Evolutionary conservation across 2,113 vertebrate species (phyloP).

Genomic region (Irena cyanogastra): DNA sequence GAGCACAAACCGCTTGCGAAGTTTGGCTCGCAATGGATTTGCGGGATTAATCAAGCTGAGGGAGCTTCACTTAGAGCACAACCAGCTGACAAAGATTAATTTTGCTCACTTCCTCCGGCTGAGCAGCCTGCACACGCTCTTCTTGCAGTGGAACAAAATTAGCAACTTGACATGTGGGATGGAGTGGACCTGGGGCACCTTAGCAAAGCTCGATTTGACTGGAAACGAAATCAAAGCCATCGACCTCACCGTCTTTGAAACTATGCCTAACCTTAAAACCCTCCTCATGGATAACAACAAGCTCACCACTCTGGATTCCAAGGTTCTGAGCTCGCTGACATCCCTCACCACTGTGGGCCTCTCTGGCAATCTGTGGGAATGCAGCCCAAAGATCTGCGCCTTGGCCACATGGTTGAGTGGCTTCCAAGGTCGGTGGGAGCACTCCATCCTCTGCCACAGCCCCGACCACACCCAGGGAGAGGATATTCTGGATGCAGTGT

Average conservation of each 20-base stretch:
- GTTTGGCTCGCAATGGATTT: slow-evolving; percentile 96
- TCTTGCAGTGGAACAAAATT: slow-evolving; percentile 98
- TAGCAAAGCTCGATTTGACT: slow-evolving; percentile 95
- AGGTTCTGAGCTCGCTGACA: slow-evolving; percentile 86
- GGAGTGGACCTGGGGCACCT: slow-evolving; percentile 97
- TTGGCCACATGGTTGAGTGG: slow-evolving; percentile 92
- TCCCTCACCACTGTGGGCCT: slow-evolving; percentile 88
- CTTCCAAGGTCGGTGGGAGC: slow-evolving; percentile 97
- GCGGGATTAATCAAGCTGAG: slow-evolving; percentile 96
- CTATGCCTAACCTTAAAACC: slow-evolving; percentile 93
- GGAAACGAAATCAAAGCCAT: slow-evolving; percentile 94
- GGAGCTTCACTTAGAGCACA: slow-evolving; percentile 98
- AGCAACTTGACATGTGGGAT: slow-evolving; percentile 95
- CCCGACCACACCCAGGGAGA: slow-evolving; percentile 97
- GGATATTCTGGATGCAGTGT: slow-evolving; percentile 97
- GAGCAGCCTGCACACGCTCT: slow-evolving; percentile 92
- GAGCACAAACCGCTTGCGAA: slow-evolving; percentile 95
- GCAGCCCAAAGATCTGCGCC: slow-evolving; percentile 93
- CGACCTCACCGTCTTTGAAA: slow-evolving; percentile 90
- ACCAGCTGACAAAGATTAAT: slow-evolving; percentile 98
- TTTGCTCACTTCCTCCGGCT: slow-evolving; percentile 98
- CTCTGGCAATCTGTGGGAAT: slow-evolving; percentile 97
- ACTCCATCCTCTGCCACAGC: slow-evolving; percentile 93
- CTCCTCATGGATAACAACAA: slow-evolving; percentile 98
- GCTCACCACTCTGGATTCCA: slow-evolving; percentile 86